phyloP scores from a whole-genome alignment of 2,888 invertebrate species.

The Anticlea derivata region DNA sequence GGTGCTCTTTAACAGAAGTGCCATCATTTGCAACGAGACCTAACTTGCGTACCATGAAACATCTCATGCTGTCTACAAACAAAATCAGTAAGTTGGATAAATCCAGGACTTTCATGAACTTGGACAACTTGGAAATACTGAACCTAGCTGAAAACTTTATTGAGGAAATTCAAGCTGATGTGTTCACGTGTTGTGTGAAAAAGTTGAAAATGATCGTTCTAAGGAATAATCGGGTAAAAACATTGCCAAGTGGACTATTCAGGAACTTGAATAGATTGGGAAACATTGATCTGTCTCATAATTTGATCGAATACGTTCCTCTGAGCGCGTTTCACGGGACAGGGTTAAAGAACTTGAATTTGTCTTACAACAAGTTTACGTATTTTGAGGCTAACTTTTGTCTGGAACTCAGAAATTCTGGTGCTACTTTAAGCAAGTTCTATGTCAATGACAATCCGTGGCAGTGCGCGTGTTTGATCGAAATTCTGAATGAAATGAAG shows the following conservation, averaged over 20 bases:
- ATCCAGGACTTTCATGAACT: conserved; percentile 43
- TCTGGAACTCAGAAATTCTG: conserved; percentile 61
- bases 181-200: conserved; percentile 47
- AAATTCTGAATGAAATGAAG: conserved; percentile 63
- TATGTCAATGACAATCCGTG: conserved; percentile 72
- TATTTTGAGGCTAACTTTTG: conserved; percentile 68
- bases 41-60: conserved; percentile 59
- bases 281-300: conserved; percentile 61
- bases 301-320: conserved; percentile 57
- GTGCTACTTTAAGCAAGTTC: conserved; percentile 57
- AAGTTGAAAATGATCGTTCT: conserved; percentile 56
- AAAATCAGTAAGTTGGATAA: conserved; percentile 50
- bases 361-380: conserved; percentile 62
- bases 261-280: conserved; percentile 50
- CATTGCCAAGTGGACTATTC: conserved; percentile 58
- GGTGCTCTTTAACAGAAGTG: conserved; percentile 54
- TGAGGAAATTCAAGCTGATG: conserved; percentile 50
- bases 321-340: conserved; percentile 61
- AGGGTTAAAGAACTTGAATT: conserved; percentile 58
- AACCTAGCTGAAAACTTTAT: conserved; percentile 61
- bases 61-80: conserved; percentile 58
- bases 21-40: conserved; percentile 53
- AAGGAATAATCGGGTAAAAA: conserved; percentile 56
- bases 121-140: conserved; percentile 57
- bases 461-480: conserved; percentile 68